phyloP scores from a whole-genome alignment of 2,888 invertebrate species.

The Osedax frankpressi region DNA sequence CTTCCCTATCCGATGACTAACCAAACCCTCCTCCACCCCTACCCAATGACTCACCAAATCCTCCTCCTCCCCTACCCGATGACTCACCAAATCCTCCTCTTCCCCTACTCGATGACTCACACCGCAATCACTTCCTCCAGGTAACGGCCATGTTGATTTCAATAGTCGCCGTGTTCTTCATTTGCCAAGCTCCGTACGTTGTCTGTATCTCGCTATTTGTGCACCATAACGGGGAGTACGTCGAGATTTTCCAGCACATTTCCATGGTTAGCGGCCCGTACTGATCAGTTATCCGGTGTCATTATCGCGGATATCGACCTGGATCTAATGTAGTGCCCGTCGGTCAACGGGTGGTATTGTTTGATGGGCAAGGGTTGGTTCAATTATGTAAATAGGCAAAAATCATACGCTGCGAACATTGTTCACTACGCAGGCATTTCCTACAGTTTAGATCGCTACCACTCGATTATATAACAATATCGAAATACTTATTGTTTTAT shows the following conservation, averaged over 20 bases:
- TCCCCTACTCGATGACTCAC: not conserved
- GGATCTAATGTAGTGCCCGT: too few species aligned
- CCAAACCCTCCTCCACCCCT: not conserved
- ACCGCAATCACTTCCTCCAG: conserved; percentile 38
- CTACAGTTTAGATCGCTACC: too few species aligned
- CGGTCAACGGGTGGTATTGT: too few species aligned
- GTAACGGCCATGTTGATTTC: conserved; percentile 41
- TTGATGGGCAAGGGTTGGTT: too few species aligned
- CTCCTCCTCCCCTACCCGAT: not conserved
- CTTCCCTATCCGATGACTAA: not conserved
- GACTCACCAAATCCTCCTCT: not conserved
- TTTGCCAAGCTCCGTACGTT: conserved; percentile 39
- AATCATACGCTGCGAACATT: too few species aligned
- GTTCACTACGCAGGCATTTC: too few species aligned
- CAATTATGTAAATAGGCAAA: too few species aligned
- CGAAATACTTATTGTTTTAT: too few species aligned
- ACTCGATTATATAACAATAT: too few species aligned
- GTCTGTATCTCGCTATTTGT: conserved; percentile 26
- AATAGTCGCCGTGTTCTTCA: conserved; percentile 40
- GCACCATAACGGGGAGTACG: conserved; percentile 9
- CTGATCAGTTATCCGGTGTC: too few species aligned
- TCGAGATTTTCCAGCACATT: conserved; percentile 22
- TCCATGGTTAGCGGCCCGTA: not conserved
- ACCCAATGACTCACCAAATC: too few species aligned
- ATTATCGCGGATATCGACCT: too few species aligned